phyloP scores from a whole-genome alignment of 2,888 invertebrate genomes.

The Dolichopus griseipennis region DNA sequence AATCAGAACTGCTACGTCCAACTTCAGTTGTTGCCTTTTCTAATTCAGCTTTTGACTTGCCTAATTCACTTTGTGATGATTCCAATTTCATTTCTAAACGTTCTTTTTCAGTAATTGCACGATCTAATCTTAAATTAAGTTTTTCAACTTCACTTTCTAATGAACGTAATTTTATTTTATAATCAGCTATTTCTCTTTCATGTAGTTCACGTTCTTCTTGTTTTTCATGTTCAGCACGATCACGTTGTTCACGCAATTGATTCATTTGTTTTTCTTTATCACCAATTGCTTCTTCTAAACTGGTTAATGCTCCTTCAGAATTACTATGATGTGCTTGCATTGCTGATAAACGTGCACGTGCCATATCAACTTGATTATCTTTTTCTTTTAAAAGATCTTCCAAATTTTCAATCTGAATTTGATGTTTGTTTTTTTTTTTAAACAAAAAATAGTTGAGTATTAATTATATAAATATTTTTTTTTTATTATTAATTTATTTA shows the following conservation, averaged over 20 bases:
- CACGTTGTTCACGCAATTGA: constrained; percentile 82
- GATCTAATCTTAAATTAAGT: constrained; percentile 73
- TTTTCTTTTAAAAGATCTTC: constrained; percentile 96
- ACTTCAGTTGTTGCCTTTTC: constrained; percentile 85
- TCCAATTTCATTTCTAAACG: constrained; percentile 83
- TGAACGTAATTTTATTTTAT: constrained; percentile 86
- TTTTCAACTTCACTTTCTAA: constrained; percentile 88
- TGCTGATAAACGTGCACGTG: constrained; percentile 77
- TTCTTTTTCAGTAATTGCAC: constrained; percentile 84
- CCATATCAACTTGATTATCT: constrained; percentile 96
- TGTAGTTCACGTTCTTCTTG: constrained; percentile 91
- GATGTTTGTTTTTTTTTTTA: background rate
- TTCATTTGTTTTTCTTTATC: constrained; percentile 97
- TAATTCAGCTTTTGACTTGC: constrained; percentile 87
- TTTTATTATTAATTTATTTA: too few species aligned
- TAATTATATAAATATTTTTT: background rate
- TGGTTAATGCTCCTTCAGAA: constrained; percentile 85
- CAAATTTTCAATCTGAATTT: constrained; percentile 81
- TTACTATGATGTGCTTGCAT: constrained; percentile 93
- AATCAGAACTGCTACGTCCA: constrained; percentile 77
- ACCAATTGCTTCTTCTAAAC: constrained; percentile 88
- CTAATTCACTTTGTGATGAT: constrained; percentile 85
- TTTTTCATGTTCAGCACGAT: constrained; percentile 90
- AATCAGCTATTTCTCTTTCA: constrained; percentile 87
- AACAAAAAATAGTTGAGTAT: background rate